Evolutionary conservation across 2,888 invertebrate genomes (phyloP), one percentile per base, ranked within the genome.

Genomic region (Agrotis segetum): DNA sequence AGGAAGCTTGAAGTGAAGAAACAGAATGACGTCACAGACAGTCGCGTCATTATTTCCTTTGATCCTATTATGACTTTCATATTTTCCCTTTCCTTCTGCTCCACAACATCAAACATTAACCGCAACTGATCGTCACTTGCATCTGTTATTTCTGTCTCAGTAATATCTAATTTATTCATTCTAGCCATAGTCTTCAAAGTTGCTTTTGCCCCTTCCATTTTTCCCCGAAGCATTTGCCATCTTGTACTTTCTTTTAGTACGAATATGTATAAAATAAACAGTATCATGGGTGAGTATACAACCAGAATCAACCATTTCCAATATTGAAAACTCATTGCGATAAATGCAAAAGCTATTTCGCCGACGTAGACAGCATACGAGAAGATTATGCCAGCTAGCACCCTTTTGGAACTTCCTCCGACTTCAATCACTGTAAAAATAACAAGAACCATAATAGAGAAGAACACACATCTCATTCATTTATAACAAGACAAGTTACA

Each of bases 1-100:
- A 94, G 83, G 63, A 95, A 94, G 76, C 94, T 94, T 0, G 94
- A 92, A 1, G 94, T 87, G 58, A 95, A 95, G 50, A 92, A 92
- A 71, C 94, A 93, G 71, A 92, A 89, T 7, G 93, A 92, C 0
- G 91, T 82, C 5, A 94, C 94, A 3, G 82, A 80, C 34, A 95
- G 74, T 13, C 95, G 87, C 52, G 85, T 88, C 91, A 94, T 91
- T 68, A 92, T 94, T 81, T 92, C 92, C 79, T 89, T 93, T 0
- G 95, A 94, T 17, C 85, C 86, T 14, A 94, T 52, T 56, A 94
- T 92, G 17, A 92, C 91, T 85, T 85, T 91, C 16, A 94, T 77
- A 40, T 74, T 89, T 71, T 95, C 95, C 64, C 87, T 91, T 56
- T 92, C 88, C 73, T 88, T 91, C 67, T 93, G 92, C 61, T 88